Evolutionary conservation across 2,888 invertebrate genomes (phyloP), one percentile per base, ranked within the genome.

Genomic region (Campoletis raptor): DNA sequence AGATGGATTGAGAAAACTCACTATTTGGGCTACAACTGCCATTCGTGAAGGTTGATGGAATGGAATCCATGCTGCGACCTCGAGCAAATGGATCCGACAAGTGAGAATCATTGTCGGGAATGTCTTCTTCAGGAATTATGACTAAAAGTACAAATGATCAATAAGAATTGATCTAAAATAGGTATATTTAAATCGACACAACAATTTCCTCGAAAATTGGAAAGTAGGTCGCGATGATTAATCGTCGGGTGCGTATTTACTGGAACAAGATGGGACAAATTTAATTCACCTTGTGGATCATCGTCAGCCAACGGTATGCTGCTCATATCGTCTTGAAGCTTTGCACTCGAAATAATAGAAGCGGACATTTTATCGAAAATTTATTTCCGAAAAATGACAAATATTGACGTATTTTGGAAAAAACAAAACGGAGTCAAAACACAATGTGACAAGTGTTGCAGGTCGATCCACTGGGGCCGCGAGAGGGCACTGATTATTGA

Each of bases 221-320:
- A 87, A 87, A 89, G 87, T 88, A 87, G 86, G 88, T 86, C 88
- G 85, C 45, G 10, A 67, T 21, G 42, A 61, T 48, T 45, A 52
- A 69, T 42, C 69, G 18, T 37, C 6, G 64, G 30, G 21, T 74
- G 57, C 42, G 42, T 64, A 66, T 78, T 73, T 48, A 48, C 18
- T 40, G 40, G 24, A 30, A 30, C 18, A 84, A 69, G 21, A 72
- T 52, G 69, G 54, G 45, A 21, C 81, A 81, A 66, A 37, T 79
- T 42, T 67, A 64, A 72, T 87, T 90, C 94, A 97, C 97, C 97
- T 95, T 98, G 98, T 10, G 98, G 98, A 95, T 98, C 98, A 92
- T 98, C 98, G 93, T 98, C 98, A 76, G 98, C 98, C 89, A 98
- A 94, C 21, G 98, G 98, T 94, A 98, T 98, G 93, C 96, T 97